Percentiles rank a stretch among this genome's conserved stretches.
phyloP scores from a whole-genome alignment of 2,797 vertebrate species.

The Otolemur crassicaudatus region DNA sequence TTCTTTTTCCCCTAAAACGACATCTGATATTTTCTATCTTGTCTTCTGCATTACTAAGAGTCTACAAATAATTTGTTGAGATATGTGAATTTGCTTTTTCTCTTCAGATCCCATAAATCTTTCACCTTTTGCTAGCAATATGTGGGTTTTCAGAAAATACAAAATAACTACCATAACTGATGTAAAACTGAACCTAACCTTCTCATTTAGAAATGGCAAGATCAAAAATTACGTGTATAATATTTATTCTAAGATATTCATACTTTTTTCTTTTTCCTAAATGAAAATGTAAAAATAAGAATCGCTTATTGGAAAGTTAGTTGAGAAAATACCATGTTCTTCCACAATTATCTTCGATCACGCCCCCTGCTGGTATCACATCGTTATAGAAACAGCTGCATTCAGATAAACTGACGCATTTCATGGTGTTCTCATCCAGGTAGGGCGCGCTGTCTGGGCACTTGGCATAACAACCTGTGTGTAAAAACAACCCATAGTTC shows the following conservation, averaged over 20 bases:
- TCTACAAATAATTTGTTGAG: not conserved
- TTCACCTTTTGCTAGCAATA: no score
- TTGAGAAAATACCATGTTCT: constrained; percentile 77
- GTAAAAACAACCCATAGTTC: not conserved
- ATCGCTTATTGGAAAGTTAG: not conserved
- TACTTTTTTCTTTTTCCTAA: not conserved
- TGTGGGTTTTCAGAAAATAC: not conserved
- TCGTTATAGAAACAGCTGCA: constrained; percentile 91
- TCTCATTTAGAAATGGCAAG: not conserved
- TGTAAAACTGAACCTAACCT: not conserved
- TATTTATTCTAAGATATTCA: not conserved
- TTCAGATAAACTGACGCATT: constrained; percentile 86
- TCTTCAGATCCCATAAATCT: no score
- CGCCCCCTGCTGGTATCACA: constrained; percentile 76
- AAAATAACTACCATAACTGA: not conserved
- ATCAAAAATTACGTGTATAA: not conserved
- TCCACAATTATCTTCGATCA: constrained; percentile 79
- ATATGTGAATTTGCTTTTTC: no score
- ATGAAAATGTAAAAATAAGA: not conserved
- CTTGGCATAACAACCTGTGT: constrained; percentile 92
- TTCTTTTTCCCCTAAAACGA: not conserved
- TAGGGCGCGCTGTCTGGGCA: constrained; percentile 89
- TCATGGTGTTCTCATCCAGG: constrained; percentile 90
- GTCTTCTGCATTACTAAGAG: not conserved
- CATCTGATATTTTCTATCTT: not conserved